Conservation (phyloP, 2,113 vertebrate species). For the Tauraco erythrolophus region DNA sequence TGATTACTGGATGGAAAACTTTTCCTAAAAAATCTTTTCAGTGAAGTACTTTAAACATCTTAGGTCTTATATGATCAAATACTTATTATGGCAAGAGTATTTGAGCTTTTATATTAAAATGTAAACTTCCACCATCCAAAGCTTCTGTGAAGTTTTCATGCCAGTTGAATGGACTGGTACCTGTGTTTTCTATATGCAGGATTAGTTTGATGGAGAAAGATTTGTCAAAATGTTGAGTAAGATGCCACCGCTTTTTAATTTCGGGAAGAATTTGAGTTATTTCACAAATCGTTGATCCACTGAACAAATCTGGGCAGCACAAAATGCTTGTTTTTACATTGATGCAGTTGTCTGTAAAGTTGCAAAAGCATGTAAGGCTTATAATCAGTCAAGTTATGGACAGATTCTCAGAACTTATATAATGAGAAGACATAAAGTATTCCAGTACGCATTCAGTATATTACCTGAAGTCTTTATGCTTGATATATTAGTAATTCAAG, state of each 20-base stretch:
- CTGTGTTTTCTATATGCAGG: not conserved
- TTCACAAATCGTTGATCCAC: not conserved
- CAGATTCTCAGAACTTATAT: not conserved
- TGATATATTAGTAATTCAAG: not conserved
- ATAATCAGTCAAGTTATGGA: not conserved
- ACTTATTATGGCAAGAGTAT: no score
- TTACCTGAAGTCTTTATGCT: not conserved
- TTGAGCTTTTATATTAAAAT: no score
- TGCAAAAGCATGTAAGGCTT: not conserved
- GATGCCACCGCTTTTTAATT: conserved; percentile 2
- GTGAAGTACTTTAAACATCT: not conserved
- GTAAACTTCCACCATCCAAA: not conserved
- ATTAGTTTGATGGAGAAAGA: conserved; percentile 17
- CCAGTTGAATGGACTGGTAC: not conserved
- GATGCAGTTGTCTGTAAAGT: not conserved
- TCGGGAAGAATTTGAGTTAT: conserved; percentile 9
- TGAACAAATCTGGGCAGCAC: not conserved
- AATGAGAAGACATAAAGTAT: not conserved
- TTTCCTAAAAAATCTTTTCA: not conserved
- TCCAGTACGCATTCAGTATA: not conserved
- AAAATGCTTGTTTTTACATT: not conserved
- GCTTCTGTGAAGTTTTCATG: not conserved
- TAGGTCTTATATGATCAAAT: not conserved
- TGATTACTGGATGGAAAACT: not conserved
- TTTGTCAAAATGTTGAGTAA: conserved; percentile 12